phyloP scores from a whole-genome alignment of 2,113 vertebrate genomes.

The Sprattus sprattus region DNA sequence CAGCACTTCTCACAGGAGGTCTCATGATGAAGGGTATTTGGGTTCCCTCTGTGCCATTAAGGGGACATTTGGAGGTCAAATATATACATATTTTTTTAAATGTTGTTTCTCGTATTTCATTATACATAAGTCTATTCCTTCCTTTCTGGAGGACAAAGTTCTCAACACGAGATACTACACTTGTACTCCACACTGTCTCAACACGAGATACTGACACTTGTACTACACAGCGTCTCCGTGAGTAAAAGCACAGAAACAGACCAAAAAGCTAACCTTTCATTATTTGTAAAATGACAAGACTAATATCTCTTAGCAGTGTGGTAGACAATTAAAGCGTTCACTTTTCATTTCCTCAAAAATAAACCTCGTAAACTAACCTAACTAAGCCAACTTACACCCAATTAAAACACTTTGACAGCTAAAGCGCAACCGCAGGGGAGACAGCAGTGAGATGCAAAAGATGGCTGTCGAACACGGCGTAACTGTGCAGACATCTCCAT shows the following conservation, averaged over 20 bases:
- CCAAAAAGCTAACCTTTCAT: not conserved
- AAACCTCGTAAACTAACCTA: not conserved
- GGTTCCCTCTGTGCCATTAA: not conserved
- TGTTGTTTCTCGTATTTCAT: not conserved
- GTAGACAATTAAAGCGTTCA: not conserved
- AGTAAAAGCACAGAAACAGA: not conserved
- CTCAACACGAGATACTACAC: not conserved
- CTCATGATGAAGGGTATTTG: not conserved
- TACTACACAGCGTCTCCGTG: too few species aligned
- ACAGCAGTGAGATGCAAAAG: not conserved
- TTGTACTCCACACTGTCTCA: too few species aligned
- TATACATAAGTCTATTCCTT: not conserved
- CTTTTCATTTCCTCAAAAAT: not conserved
- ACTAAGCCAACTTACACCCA: not conserved
- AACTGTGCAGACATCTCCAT: not conserved
- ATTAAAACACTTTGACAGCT: not conserved
- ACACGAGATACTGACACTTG: too few species aligned
- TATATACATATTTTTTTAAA: not conserved
- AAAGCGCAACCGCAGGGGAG: not conserved
- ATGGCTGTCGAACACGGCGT: not conserved
- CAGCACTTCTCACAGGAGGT: constrained; percentile 6
- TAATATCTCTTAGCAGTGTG: not conserved
- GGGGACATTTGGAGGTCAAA: not conserved
- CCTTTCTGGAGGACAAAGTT: not conserved
- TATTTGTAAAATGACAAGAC: not conserved